Evolutionary conservation across 2,113 vertebrate genomes (phyloP), one percentile per base, ranked within the genome.

Genomic region (Labeo rohita): DNA sequence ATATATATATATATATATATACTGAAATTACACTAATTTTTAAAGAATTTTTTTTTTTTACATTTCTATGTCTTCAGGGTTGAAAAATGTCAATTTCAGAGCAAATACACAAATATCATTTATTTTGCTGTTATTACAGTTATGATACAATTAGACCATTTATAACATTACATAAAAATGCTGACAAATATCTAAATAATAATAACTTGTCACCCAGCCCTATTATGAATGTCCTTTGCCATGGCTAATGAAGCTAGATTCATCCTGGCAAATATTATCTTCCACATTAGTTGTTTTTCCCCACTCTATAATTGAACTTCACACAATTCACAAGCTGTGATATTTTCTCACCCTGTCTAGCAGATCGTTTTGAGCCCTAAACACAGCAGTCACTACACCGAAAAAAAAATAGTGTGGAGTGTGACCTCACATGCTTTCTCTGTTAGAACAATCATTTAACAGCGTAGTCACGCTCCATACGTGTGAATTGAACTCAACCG

Each of bases 241-340:
- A 15, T 34, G 47, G 45, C 63, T 83, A 66, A 81, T 7, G 13
- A 68, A 50, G 43, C 43, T 81, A 72, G 81, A 13, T 21, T 66
- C 81, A 83, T 49, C 80, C 65, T 83, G 63, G 16, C 80, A 70
- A 49, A 70, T 15, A 66, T 66, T 43, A 45, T 59, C 36, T 21
- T 61, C 54, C 77, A 65, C 23, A 70, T 82, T 54, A 8, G 47
- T 54, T 61, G 18, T 59, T n/a, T 70, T 80, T 70, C 52, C 47
- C 63, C 80, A 82, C 80, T 70, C 47, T 68, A 7, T 82, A 82
- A 82, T 70, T 70, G 28, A 82, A 70, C 47, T 52, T 70, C 10
- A 82, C 80, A 36, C 80, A 52, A 52, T 82, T 82, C 34, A 52
- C 10, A 52, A 82, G 80, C 80, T 82, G 61, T 52, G 28, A 82